Evolutionary conservation across 2,797 vertebrate genomes (phyloP), one percentile per base, ranked within the genome.

Genomic region (Nyctibius grandis): DNA sequence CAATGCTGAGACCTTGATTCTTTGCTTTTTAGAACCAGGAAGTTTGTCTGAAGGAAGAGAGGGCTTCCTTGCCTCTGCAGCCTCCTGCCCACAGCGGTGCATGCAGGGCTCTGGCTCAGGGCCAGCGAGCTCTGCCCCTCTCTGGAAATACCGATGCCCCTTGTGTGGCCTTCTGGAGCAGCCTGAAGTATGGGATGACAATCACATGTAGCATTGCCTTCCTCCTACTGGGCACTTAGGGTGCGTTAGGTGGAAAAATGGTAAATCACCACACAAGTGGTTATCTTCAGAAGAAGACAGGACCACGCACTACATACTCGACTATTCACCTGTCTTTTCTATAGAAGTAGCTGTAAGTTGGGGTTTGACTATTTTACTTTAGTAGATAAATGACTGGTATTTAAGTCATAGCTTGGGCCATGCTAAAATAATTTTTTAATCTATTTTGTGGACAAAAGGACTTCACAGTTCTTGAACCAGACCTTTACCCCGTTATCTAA

Each of bases 1-100:
- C 84, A 93, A 95, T 83, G 38, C 38, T 33, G 54, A 64, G 82
- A 63, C 65, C 65, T 94, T 85, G 61, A 76, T 89, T 91, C 68
- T 94, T 73, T 87, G 56, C 56, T 91, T 93, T 92, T 76, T 74
- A 42, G 44, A 81, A 50, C 60, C 91, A 94, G 18, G 47, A 96
- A 84, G 45, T 75, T 81, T 85, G 81, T 61, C 45, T 15, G 25
- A 70, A 96, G 95, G 89, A 97, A 97, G 85, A 38, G 21, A 61
- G 33, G 19, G 16, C 20, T 91, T 91, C 60, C 48, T 80, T 38
- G 76, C 19, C 28, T 45, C 61, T 59, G 36, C 8, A 59, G 26
- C 31, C 67, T 82, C 38, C 36, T 72, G 21, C 33, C 31, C 4
- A 14, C 33, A 9, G 14, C 1, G 15, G 14, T 38, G 25, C 31